These are phyloP conservation scores for Limnephilus marmoratus DNA, from an alignment of 2,888 invertebrate species.

Conservation along the genomic window DNA sequence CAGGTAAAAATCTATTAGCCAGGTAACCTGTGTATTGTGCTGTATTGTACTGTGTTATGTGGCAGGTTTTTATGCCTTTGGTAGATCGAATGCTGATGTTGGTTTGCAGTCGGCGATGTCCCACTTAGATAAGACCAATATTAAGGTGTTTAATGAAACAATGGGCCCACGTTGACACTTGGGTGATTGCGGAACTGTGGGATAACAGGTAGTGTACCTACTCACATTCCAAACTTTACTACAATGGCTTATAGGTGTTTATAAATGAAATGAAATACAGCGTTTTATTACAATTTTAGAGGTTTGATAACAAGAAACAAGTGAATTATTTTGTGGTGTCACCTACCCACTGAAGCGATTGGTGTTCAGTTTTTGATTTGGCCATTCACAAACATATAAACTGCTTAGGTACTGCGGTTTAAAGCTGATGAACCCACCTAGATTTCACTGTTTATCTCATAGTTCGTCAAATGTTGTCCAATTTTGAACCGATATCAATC, in stretches of 20 bases:
- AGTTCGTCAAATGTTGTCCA: too few relatives aligned
- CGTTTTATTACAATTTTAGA: too few relatives aligned
- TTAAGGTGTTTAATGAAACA: not conserved
- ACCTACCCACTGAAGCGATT: too few relatives aligned
- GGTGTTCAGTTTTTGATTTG: too few relatives aligned
- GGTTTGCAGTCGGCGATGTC: not conserved
- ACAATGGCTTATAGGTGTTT: not conserved
- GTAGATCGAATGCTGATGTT: slow-evolving; percentile 26
- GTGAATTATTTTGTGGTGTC: too few relatives aligned
- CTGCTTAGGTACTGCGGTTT: too few relatives aligned
- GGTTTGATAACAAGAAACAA: too few relatives aligned
- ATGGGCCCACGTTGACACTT: not conserved
- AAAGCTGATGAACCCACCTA: too few relatives aligned
- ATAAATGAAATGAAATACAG: not conserved
- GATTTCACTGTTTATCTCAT: too few relatives aligned
- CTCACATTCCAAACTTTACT: not conserved
- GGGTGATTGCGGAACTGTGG: not conserved
- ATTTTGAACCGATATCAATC: too few relatives aligned
- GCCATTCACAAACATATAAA: too few relatives aligned
- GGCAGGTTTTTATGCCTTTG: not conserved
- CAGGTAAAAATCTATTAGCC: not conserved
- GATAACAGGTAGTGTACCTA: not conserved
- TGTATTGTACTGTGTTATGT: not conserved
- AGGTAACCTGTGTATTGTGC: not conserved
- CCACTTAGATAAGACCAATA: not conserved